phyloP scores from a whole-genome alignment of 2,113 vertebrate genomes.

The Dascyllus trimaculatus region DNA sequence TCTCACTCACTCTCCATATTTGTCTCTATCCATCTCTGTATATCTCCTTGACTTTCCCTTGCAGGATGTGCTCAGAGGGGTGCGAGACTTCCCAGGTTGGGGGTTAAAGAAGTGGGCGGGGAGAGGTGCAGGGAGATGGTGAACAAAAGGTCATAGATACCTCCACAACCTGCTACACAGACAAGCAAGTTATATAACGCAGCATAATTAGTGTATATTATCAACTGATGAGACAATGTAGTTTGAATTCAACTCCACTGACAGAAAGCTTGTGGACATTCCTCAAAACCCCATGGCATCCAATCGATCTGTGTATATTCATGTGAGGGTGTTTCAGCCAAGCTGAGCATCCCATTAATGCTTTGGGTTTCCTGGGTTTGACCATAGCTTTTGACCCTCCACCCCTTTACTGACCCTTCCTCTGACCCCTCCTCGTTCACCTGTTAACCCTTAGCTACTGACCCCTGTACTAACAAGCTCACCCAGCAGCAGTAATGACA shows the following conservation, averaged over 20 bases:
- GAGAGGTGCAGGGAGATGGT: conserved; percentile 27
- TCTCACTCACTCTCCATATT: conserved; percentile 14
- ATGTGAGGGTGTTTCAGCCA: background rate
- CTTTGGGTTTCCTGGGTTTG: background rate
- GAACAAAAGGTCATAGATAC: conserved; percentile 53
- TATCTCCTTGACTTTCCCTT: conserved; percentile 14
- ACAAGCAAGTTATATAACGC: conserved; percentile 12
- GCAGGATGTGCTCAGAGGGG: conserved; percentile 12
- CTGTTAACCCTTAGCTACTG: conserved; percentile 49
- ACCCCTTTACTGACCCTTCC: background rate
- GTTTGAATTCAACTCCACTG: no score
- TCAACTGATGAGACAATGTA: background rate
- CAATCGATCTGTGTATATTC: background rate
- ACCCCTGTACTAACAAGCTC: conserved; percentile 63
- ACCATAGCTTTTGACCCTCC: conserved; percentile 45
- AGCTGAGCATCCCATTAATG: conserved; percentile 44
- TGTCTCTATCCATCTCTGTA: conserved; percentile 2
- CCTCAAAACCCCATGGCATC: background rate
- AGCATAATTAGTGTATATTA: conserved; percentile 12
- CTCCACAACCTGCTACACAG: conserved; percentile 19
- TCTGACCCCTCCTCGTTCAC: conserved; percentile 23
- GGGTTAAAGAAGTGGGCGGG: conserved; percentile 53
- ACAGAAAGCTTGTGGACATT: background rate
- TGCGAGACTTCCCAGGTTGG: conserved; percentile 26
- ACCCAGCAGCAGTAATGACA: conserved; percentile 9